A percentile compares a stretch with the other conserved stretches of the same genome.
These are phyloP conservation scores for Vireo altiloquus DNA, from an alignment of 2,113 vertebrate species.

Conservation along the genomic window DNA sequence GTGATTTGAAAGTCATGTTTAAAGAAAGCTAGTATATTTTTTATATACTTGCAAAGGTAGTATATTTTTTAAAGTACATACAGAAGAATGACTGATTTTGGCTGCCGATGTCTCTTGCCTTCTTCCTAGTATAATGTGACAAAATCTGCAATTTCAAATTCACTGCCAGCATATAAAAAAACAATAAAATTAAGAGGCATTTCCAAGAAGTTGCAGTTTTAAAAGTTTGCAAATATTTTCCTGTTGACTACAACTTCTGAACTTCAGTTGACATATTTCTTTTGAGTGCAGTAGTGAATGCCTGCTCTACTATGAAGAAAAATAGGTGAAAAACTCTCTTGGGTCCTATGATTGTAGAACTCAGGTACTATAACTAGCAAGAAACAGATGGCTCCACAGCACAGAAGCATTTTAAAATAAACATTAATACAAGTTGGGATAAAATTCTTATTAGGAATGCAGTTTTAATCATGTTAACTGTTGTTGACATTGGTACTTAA, in stretches of 20 bases:
- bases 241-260: slow-evolving; percentile 8
- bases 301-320: slow-evolving; percentile 55
- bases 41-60: neutral
- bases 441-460: slow-evolving; percentile 69
- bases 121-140: neutral
- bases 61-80: slow-evolving; percentile 22
- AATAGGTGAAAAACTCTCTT: slow-evolving; percentile 60
- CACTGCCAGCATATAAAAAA: neutral
- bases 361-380: slow-evolving; percentile 51
- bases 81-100: slow-evolving; percentile 44
- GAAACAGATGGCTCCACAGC: slow-evolving; percentile 72
- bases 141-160: slow-evolving; percentile 20
- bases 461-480: slow-evolving; percentile 74
- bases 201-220: slow-evolving; percentile 7
- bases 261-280: slow-evolving; percentile 59
- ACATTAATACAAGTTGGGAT: slow-evolving; percentile 71
- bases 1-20: slow-evolving; percentile 68
- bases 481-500: slow-evolving; percentile 70
- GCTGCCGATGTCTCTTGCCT: neutral
- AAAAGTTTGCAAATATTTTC: slow-evolving; percentile 39
- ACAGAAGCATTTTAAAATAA: slow-evolving; percentile 73
- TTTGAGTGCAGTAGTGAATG: slow-evolving; percentile 54
- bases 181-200: neutral
- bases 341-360: slow-evolving; percentile 57
- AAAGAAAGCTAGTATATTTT: neutral